A percentile compares a stretch with the other conserved stretches of the same genome.
phyloP scores from a whole-genome alignment of 1,140 invertebrate species.

The Trypoxylus dichotomus region DNA sequence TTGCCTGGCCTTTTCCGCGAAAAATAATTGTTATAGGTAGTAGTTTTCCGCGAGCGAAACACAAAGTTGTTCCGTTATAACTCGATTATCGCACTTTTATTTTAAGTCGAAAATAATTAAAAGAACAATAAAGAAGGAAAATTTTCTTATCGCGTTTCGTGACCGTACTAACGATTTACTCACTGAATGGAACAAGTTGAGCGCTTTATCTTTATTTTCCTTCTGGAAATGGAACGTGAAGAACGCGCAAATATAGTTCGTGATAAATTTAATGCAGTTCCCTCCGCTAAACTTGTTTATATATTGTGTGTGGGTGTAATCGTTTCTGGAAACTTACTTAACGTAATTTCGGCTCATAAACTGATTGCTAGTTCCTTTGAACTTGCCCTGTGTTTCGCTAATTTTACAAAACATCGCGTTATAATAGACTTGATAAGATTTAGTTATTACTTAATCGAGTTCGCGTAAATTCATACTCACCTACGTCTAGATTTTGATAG shows the following conservation, averaged over 20 bases:
- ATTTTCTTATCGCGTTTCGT: slow-evolving; percentile 7
- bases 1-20: background rate
- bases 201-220: slow-evolving; percentile 19
- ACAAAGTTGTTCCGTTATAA: slow-evolving; percentile 11
- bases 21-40: background rate
- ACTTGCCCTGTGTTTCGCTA: too few species aligned
- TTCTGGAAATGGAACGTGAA: slow-evolving; percentile 8
- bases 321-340: too few species aligned
- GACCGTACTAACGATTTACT: background rate
- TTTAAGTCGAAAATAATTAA: slow-evolving; percentile 17
- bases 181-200: slow-evolving; percentile 7
- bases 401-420: too few species aligned
- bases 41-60: background rate
- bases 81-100: slow-evolving; percentile 19
- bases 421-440: too few species aligned
- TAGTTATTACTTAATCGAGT: too few species aligned
- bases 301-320: too few species aligned
- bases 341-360: too few species aligned
- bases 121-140: slow-evolving; percentile 15
- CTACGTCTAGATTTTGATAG: too few species aligned
- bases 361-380: too few species aligned
- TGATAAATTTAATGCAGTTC: slow-evolving; percentile 12
- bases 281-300: background rate
- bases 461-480: too few species aligned
- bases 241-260: background rate